Evolutionary conservation across 2,113 vertebrate species (phyloP).

Genomic region (Pithys albifrons): DNA sequence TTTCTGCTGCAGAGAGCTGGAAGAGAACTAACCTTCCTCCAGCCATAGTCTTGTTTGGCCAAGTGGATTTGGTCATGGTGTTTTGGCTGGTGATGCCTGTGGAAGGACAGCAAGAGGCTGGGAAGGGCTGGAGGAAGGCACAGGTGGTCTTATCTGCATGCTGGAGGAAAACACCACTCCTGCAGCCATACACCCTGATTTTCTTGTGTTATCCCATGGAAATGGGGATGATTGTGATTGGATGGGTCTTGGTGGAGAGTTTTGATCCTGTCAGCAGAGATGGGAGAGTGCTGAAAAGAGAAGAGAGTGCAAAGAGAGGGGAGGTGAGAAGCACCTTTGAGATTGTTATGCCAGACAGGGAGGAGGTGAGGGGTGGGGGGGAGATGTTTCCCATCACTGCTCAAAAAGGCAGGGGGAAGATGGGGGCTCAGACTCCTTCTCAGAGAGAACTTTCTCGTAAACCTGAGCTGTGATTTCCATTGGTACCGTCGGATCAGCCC

Average conservation of each 20-base stretch:
- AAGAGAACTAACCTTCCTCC: background rate
- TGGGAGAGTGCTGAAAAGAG: background rate
- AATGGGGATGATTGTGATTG: background rate
- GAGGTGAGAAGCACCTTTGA: background rate
- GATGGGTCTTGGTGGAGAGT: background rate
- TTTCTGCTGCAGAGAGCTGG: background rate
- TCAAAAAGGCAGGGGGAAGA: background rate
- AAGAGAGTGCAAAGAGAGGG: background rate
- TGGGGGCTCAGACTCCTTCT: background rate
- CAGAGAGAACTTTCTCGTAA: background rate
- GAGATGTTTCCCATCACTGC: background rate
- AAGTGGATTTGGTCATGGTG: background rate
- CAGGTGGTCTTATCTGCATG: fast-evolving
- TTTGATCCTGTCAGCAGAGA: background rate
- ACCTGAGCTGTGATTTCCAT: background rate
- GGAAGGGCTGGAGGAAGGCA: background rate
- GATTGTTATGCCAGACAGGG: background rate
- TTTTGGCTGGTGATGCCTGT: fast-evolving
- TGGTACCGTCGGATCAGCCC: background rate
- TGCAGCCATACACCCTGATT: background rate
- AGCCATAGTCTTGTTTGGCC: fast-evolving
- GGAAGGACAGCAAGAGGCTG: background rate
- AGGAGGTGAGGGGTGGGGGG: background rate
- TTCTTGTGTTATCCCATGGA: background rate
- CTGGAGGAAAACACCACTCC: background rate